Base-by-base conservation (phyloP, 2,888 invertebrate genomes). In the Iselma pallidipennis region DNA sequence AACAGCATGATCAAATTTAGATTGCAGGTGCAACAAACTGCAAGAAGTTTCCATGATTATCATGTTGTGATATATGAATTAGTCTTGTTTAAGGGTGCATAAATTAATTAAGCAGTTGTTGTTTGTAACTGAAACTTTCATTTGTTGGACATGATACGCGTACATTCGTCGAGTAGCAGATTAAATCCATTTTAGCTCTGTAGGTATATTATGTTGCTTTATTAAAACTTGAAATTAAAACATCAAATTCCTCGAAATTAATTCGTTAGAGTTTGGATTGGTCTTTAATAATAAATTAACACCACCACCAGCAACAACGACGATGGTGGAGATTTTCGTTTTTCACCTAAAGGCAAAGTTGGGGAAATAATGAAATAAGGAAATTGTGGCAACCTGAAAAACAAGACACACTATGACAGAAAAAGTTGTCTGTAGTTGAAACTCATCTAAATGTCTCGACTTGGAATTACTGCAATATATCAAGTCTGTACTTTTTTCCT, bases 141-240 rank as follows among this genome's bases (percentile, higher is more conserved):
- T 42, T 33, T 45, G 7, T 45, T 10, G 19, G 10, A 19, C 42
- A 6, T 19, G 42, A 0, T 42, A 42, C 19, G 19, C 19, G 19
- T 42, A 42, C 16, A 21, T 45, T 12, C 45, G 21, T 1, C 2
- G 19, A 45, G 5, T 21, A 3, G 25, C 6, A 25, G 25, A 25
- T 25, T 37, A 37, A 37, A 37, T n/a, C 14, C 37, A 33, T 14
- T 33, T 33, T 14, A 14, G 33, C 14, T n/a, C 37, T 25, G 3
- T 4, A 25, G 5, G 4, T 25, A 25, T 6, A 25, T 25, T 25
- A 25, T 28, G 31, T 2, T 29, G 49, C 55, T 54, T 57, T 61
- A 62, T 62, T 62, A 62, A 62, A 61, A 58, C 55, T 58, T 55
- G 16, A 58, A 62, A 62, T 62, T 62, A 51, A n/a, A 55, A 62